Evolutionary conservation across 2,113 vertebrate genomes (phyloP).

Genomic region (Amphiprion percula): DNA sequence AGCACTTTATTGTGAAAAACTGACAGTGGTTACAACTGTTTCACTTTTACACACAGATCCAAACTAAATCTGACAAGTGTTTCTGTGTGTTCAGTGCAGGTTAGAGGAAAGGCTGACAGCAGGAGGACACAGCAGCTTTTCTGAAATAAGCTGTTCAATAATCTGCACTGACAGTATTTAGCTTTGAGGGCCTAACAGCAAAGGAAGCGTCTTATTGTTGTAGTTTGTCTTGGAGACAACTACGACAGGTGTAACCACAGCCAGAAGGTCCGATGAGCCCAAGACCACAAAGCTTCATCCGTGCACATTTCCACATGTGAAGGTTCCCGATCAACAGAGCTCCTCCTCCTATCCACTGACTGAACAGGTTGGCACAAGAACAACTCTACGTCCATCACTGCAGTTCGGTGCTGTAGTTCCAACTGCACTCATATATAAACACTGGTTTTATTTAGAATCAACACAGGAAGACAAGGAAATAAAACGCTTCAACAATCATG

Average conservation of each 20-base stretch:
- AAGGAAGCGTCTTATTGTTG: no score
- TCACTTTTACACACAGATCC: neutral
- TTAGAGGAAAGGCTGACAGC: no score
- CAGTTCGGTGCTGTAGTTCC: slow-evolving; percentile 15
- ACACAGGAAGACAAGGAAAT: slow-evolving; percentile 80
- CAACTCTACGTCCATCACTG: slow-evolving; percentile 21
- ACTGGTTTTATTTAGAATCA: slow-evolving; percentile 76
- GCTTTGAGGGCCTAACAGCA: no score
- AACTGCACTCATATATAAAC: slow-evolving; percentile 68
- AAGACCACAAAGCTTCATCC: no score
- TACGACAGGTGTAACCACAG: no score
- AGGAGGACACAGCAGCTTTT: no score
- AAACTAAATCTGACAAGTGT: neutral
- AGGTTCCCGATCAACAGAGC: slow-evolving; percentile 2
- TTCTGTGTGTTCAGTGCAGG: no score
- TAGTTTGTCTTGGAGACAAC: no score
- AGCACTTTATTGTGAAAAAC: neutral
- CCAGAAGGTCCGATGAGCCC: no score
- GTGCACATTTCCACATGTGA: no score
- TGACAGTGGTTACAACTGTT: slow-evolving; percentile 42
- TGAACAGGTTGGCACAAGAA: slow-evolving; percentile 49
- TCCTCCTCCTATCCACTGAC: neutral
- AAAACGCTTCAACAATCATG: slow-evolving; percentile 73
- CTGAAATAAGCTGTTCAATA: no score
- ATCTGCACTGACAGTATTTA: no score